Evolutionary conservation across 2,888 invertebrate species (phyloP), one percentile per base, ranked within the genome.

Genomic region (Gastrophysa polygoni): DNA sequence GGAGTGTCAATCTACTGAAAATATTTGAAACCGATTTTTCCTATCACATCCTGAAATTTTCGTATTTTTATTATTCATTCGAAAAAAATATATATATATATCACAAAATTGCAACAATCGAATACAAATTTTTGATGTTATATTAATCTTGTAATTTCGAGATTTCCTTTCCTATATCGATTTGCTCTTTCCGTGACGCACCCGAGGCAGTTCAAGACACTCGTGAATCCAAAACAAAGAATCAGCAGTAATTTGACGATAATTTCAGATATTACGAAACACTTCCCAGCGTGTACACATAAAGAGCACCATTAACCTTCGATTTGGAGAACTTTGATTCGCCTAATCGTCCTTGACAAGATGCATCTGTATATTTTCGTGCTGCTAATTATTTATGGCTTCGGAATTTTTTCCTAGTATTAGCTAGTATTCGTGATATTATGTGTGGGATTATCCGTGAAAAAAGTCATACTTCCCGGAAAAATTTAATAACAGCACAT

Each of bases 191-290:
- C 14, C 38, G 38, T 38, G 38, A 38, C 11, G 38, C 14, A 38
- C 38, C 38, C 14, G 38, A 38, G 38, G 38, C 38, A 10, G 14
- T 38, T 38, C 14, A 14, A 38, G 38, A 1, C 11, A 11, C 38
- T 38, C 38, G 38, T 38, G 38, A 43, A 54, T 24, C 21, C 21
- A 18, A 38, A 38, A 54, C 54, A 38, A 47, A 46, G 24, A 21
- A 61, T 57, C 57, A n/a, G n/a, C 18, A 52, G 47, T 61, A 54
- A 61, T 61, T 61, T 52, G 52, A 61, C 28, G 52, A 47, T 57
- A 52, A 61, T 57, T 57, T 43, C 21, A 60, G 24, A 51, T 29
- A 46, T 61, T 61, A 55, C 61, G 46, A 49, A 56, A 57, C 32
- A 60, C 21, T 29, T 50, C 46, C 28, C 34, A 49, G 51, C 16